Percentiles rank a stretch among this genome's conserved stretches.
These are phyloP conservation scores for Sula dactylatra DNA, from an alignment of 2,113 vertebrate species.

Conservation along the genomic window DNA sequence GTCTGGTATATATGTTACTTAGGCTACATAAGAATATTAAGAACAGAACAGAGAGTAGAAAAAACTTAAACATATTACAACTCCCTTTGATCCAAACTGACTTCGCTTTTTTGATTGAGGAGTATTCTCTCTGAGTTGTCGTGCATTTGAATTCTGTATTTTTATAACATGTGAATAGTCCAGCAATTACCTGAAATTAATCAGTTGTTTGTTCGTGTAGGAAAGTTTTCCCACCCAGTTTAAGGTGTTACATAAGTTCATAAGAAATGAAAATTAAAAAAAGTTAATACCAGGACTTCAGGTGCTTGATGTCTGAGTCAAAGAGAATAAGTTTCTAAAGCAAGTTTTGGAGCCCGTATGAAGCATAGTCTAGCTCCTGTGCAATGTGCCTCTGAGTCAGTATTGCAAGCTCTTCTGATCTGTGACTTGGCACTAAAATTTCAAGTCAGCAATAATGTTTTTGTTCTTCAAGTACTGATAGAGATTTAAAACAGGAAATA, in stretches of 20 bases:
- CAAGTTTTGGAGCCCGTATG: background rate
- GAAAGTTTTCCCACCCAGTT: background rate
- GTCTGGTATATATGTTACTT: background rate
- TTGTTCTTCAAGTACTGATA: background rate
- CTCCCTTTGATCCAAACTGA: background rate
- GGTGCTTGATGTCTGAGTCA: background rate
- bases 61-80: background rate
- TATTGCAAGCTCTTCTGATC: background rate
- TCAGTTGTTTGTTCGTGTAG: background rate
- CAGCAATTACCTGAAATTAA: background rate
- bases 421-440: background rate
- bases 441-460: background rate
- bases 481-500: background rate
- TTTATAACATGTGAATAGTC: background rate
- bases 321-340: background rate
- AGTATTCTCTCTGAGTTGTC: rapidly evolving
- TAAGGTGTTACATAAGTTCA: rapidly evolving
- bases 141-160: background rate
- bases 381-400: background rate
- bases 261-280: background rate
- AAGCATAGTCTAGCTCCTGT: background rate
- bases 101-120: background rate
- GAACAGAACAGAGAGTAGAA: background rate
- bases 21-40: background rate
- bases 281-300: background rate